phyloP scores from a whole-genome alignment of 2,888 invertebrate species.

The Trileptium ribeirensis region DNA sequence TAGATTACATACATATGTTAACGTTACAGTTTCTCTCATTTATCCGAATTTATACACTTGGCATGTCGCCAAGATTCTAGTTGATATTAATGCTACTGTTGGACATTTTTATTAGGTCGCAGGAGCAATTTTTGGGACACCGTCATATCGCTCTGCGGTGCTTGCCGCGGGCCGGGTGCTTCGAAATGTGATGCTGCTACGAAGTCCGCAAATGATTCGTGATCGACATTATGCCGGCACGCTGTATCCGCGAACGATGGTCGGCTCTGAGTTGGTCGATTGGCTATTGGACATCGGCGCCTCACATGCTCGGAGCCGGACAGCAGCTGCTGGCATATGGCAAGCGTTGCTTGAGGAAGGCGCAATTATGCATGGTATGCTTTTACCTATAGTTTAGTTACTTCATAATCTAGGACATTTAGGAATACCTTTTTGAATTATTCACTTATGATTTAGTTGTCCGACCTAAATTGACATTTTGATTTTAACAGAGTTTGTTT shows the following conservation, averaged over 20 bases:
- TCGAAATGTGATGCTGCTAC: constrained; percentile 61
- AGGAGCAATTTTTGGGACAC: not conserved
- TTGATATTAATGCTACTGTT: too few species aligned
- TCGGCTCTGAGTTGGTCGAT: constrained; percentile 72
- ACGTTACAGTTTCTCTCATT: too few species aligned
- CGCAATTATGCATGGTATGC: constrained; percentile 66
- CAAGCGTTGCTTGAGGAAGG: constrained; percentile 73
- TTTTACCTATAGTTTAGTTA: too few species aligned
- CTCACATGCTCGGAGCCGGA: constrained; percentile 59
- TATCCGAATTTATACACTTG: too few species aligned
- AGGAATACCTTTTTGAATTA: too few species aligned
- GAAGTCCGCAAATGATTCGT: constrained; percentile 61
- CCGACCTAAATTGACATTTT: too few species aligned
- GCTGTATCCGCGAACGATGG: constrained; percentile 59
- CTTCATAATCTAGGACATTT: too few species aligned
- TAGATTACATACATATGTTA: too few species aligned
- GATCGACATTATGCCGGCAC: constrained; percentile 58
- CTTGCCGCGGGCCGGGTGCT: constrained; percentile 46
- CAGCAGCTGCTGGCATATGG: constrained; percentile 73
- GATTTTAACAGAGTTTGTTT: too few species aligned
- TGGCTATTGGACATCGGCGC: constrained; percentile 64
- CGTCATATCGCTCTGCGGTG: not conserved
- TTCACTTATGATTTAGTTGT: too few species aligned
- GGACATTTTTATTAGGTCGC: too few species aligned
- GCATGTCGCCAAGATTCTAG: too few species aligned